Base-by-base conservation (phyloP, 2,888 invertebrate genomes). In the Pseudeuparius sepicola region DNA sequence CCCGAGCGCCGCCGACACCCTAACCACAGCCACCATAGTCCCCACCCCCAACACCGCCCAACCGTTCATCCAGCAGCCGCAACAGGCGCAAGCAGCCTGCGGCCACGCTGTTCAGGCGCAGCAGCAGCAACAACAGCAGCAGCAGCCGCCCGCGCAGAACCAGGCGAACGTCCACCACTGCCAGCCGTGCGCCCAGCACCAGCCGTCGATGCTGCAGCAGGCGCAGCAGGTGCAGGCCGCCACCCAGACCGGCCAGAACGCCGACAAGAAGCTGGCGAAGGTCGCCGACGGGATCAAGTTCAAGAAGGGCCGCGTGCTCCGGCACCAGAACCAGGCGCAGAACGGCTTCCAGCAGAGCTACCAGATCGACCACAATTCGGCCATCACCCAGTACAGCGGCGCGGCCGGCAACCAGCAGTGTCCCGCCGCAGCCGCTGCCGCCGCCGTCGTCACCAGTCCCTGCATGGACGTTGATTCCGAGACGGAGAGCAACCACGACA, bases 401-500 rank as follows among this genome's bases (percentile, higher is more conserved):
- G n/a, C n/a, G n/a, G n/a, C n/a, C n/a, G 44, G 46, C 4, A 45
- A 51, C 14, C 52, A 50, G 33, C 51, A 50, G 11, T 39, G 41
- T 20, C 28, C 39, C 9, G 41, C 39, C 24, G 35, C 40, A 1
- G n/a, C n/a, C n/a, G n/a, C n/a, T n/a, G n/a, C n/a, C n/a, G n/a
- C n/a, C n/a, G n/a, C n/a, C n/a, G n/a, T n/a, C n/a, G 36, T 43
- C 12, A 36, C 36, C 10, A 63, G 69, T 32, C 63, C 59, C 42
- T 70, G 76, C 47, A 84, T 90, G 70, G 93, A 97, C 62, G 84
- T 98, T 45, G 94, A 98, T 66, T 90, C 92, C 4, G 92, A 93
- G 68, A 98, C 97, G 0, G 97, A 98, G 64, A 90, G 89, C 53
- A 97, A 97, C 70, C 93, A 94, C 65, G 98, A 98, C 66, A 98